Conservation (phyloP, 2,888 invertebrate species). For the Formica aserva region DNA sequence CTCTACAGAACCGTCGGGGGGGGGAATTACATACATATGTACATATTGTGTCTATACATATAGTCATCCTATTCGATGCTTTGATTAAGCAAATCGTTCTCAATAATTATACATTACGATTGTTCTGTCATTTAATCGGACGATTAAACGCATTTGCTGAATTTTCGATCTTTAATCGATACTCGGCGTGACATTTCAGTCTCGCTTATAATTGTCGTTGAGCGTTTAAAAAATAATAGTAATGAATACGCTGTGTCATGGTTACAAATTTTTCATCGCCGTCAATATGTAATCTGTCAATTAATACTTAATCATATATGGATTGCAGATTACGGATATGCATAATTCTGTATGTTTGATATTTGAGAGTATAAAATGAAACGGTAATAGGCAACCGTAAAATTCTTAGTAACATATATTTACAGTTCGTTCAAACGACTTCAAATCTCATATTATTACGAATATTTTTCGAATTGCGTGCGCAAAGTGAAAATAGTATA, state of each 20-base stretch:
- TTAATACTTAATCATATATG: neutral
- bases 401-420: neutral
- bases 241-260: neutral
- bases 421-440: neutral
- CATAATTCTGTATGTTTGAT: neutral
- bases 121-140: constrained; percentile 15
- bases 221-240: constrained; percentile 13
- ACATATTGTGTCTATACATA: neutral
- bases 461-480: neutral
- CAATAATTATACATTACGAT: constrained; percentile 44
- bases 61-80: neutral
- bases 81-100: constrained; percentile 36
- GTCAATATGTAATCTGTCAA: neutral
- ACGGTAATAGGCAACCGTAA: neutral
- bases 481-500: neutral
- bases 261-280: constrained; percentile 21
- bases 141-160: constrained; percentile 17
- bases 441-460: neutral
- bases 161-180: neutral
- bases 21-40: neutral
- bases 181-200: neutral
- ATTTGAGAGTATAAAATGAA: neutral
- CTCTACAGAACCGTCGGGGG: neutral
- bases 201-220: neutral
- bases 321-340: neutral